Conservation (phyloP, 2,888 invertebrate genomes). For the Nebria brevicollis region DNA sequence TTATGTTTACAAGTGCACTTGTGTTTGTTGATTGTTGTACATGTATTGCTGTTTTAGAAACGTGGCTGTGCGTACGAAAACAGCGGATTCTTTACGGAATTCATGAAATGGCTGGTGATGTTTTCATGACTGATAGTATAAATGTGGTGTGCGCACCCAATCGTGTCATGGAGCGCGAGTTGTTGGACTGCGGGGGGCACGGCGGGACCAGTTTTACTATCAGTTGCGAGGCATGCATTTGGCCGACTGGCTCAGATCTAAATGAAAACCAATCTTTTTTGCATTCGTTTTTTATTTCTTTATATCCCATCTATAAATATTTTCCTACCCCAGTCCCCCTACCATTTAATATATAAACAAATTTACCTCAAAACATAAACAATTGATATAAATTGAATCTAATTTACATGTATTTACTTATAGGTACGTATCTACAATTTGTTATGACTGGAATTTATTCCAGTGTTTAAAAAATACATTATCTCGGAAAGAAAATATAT, state of each 20-base stretch:
- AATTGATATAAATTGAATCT: no score
- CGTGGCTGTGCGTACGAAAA: neutral
- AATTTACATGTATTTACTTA: no score
- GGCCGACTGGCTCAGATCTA: constrained; percentile 23
- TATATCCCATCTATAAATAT: neutral
- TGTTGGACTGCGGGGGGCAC: constrained; percentile 21
- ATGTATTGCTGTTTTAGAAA: neutral
- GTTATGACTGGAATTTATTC: no score
- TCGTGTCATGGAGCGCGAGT: constrained; percentile 18
- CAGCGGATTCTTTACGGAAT: constrained; percentile 15
- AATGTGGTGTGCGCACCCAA: constrained; percentile 43
- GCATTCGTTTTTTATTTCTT: neutral
- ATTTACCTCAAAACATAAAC: neutral
- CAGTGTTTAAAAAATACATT: no score
- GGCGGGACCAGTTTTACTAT: constrained; percentile 8
- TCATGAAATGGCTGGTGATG: constrained; percentile 37
- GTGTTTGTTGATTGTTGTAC: neutral
- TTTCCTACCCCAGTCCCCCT: neutral
- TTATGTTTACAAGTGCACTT: neutral
- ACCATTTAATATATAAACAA: no score
- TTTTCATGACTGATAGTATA: constrained; percentile 49
- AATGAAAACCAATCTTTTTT: constrained; percentile 17
- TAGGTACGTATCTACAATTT: no score
- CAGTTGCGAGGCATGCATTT: constrained; percentile 20
- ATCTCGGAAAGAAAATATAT: neutral